A percentile compares a stretch with the other conserved stretches of the same genome.
phyloP scores from a whole-genome alignment of 2,888 invertebrate species.

The Hartigia nigra region DNA sequence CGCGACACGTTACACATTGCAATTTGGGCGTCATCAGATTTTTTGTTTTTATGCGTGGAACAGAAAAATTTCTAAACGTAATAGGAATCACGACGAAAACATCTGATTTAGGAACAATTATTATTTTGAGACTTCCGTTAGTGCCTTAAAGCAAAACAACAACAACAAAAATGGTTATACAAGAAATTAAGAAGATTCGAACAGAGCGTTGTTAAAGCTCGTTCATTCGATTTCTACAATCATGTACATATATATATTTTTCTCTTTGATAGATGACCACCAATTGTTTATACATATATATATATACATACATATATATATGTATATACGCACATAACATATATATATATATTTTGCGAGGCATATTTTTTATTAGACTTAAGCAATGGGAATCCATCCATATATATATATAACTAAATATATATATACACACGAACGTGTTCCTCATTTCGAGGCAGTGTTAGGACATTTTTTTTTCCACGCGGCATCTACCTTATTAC shows the following conservation, averaged over 20 bases:
- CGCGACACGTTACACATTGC: background rate
- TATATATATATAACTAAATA: constrained; percentile 12
- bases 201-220: background rate
- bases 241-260: constrained; percentile 16
- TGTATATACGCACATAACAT: constrained; percentile 18
- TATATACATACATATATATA: constrained; percentile 28
- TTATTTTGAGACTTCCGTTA: background rate
- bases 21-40: background rate
- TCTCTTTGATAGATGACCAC: background rate
- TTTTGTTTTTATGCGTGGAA: background rate
- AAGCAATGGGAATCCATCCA: constrained; percentile 45
- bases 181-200: background rate
- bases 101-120: background rate
- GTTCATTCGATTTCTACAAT: background rate
- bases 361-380: constrained; percentile 43
- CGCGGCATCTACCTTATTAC: constrained; percentile 2
- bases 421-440: background rate
- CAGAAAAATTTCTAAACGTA: background rate
- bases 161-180: background rate
- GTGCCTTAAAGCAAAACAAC: background rate
- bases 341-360: constrained; percentile 48
- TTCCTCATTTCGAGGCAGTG: background rate
- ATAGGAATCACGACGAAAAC: background rate
- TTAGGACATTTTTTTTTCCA: constrained; percentile 1
- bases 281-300: constrained; percentile 23